phyloP scores from a whole-genome alignment of 2,797 vertebrate genomes.

The Sciurus vulgaris region DNA sequence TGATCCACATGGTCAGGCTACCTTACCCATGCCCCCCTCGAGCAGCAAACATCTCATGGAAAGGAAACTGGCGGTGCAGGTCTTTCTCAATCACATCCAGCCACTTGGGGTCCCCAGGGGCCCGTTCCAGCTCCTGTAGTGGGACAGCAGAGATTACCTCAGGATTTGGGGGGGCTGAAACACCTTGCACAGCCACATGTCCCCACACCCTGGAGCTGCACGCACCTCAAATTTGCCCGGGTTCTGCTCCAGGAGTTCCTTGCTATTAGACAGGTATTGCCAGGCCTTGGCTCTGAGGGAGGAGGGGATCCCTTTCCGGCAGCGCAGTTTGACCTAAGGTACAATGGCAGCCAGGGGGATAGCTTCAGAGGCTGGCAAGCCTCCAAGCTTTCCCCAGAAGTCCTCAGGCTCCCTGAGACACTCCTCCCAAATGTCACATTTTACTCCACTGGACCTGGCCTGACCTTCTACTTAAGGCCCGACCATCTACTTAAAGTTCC shows the following conservation, averaged over 20 bases:
- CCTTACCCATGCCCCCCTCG: slow-evolving; percentile 94
- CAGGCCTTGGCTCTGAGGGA: slow-evolving; percentile 94
- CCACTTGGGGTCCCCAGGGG: slow-evolving; percentile 95
- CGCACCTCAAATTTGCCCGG: slow-evolving; percentile 93
- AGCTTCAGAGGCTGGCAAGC: background rate
- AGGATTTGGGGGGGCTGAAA: background rate
- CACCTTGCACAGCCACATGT: background rate
- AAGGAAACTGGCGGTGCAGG: slow-evolving; percentile 95
- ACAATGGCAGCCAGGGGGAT: background rate
- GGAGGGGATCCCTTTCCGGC: slow-evolving; percentile 95
- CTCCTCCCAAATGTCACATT: background rate
- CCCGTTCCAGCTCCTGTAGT: slow-evolving; percentile 93
- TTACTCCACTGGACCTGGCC: background rate
- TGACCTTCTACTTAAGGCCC: slow-evolving; percentile 18
- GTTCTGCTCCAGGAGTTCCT: slow-evolving; percentile 93
- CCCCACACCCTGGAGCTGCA: background rate
- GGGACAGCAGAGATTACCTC: slow-evolving; percentile 34
- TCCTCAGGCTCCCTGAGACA: background rate
- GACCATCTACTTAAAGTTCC: slow-evolving; percentile 14
- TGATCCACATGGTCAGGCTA: background rate
- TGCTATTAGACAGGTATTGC: slow-evolving; percentile 95
- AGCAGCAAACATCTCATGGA: slow-evolving; percentile 96
- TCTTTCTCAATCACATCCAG: slow-evolving; percentile 96
- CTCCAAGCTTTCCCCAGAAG: slow-evolving; percentile 44
- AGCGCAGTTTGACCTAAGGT: slow-evolving; percentile 94